Evolutionary conservation across 2,888 invertebrate genomes (phyloP).

Genomic region (Nematopogon swammerdamellus): DNA sequence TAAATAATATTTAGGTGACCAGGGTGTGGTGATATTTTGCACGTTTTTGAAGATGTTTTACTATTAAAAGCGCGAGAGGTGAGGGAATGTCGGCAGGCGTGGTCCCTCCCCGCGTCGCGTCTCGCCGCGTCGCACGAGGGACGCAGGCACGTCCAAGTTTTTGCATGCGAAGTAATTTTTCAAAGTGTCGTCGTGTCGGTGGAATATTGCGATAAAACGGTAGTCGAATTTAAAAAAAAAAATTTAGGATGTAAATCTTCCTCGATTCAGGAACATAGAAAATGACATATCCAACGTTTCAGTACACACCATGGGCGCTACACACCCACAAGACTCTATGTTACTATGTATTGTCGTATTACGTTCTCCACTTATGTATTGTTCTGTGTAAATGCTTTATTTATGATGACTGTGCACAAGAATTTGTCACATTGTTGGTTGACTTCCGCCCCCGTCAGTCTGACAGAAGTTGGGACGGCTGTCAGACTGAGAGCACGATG

Average conservation of each 20-base stretch:
- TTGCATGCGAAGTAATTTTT: background rate
- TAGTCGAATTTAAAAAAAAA: background rate
- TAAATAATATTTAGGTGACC: constrained; percentile 54
- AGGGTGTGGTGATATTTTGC: constrained; percentile 58
- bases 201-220: background rate
- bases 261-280: background rate
- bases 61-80: constrained; percentile 31
- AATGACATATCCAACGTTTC: background rate
- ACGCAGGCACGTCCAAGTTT: background rate
- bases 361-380: too few species aligned
- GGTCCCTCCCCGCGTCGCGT: background rate
- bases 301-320: background rate
- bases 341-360: too few species aligned
- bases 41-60: constrained; percentile 57
- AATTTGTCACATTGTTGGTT: too few species aligned
- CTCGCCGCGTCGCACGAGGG: background rate
- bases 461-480: too few species aligned
- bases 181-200: too few species aligned
- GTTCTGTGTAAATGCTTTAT: too few species aligned
- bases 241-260: background rate
- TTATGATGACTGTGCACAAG: too few species aligned
- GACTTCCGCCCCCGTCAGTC: too few species aligned
- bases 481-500: too few species aligned
- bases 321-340: background rate
- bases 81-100: constrained; percentile 5